These are phyloP conservation scores for Tenualosa thibaudeaui DNA, from an alignment of 2,797 vertebrate genomes.

Conservation along the genomic window DNA sequence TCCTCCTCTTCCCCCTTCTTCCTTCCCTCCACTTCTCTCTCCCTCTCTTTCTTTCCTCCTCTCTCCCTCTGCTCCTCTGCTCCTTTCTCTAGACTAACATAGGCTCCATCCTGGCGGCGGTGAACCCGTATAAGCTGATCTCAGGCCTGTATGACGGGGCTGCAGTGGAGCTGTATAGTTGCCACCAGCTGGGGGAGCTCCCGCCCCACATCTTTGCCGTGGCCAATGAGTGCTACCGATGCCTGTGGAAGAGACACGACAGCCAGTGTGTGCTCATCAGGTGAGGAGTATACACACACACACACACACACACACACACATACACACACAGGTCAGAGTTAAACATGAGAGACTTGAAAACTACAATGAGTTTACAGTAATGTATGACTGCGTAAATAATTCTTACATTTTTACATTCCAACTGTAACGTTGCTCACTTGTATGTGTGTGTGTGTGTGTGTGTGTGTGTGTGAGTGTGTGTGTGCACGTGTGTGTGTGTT, in stretches of 20 bases:
- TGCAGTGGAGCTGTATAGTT: conserved; percentile 83
- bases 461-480: conserved; percentile 29
- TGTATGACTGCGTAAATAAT: too few relatives aligned
- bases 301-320: conserved; percentile 14
- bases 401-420: too few relatives aligned
- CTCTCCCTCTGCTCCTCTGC: not conserved
- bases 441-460: conserved; percentile 28
- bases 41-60: not conserved
- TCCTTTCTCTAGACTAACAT: conserved; percentile 85
- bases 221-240: conserved; percentile 92
- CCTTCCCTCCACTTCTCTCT: not conserved
- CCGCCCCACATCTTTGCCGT: conserved; percentile 91
- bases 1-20: too few relatives aligned
- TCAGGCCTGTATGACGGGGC: conserved; percentile 77
- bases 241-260: conserved; percentile 93
- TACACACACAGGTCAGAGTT: too few relatives aligned
- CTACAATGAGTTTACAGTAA: too few relatives aligned
- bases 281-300: conserved; percentile 58
- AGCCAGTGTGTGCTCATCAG: conserved; percentile 94
- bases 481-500: conserved; percentile 36
- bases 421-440: not conserved
- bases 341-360: too few relatives aligned
- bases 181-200: conserved; percentile 88
- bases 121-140: conserved; percentile 89
- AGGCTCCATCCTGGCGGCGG: conserved; percentile 88